Conservation (phyloP, 2,113 vertebrate genomes). For the Lanius collurio region DNA sequence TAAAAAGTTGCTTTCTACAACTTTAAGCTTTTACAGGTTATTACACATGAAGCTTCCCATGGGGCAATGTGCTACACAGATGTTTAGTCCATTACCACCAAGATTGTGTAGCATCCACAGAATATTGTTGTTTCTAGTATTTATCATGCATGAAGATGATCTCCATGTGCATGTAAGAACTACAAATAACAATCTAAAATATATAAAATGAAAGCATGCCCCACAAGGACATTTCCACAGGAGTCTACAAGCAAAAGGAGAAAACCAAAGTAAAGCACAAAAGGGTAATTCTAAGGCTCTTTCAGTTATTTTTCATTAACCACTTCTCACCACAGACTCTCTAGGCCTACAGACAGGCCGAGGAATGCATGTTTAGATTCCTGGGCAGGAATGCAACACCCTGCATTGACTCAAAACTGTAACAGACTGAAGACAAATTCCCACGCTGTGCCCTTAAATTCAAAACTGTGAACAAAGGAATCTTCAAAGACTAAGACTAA, state of each 20-base stretch:
- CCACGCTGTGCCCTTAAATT: not conserved
- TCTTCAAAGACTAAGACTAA: constrained; percentile 2
- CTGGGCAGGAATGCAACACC: not conserved
- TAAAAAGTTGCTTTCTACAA: not conserved
- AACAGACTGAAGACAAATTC: not conserved
- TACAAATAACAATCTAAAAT: not conserved
- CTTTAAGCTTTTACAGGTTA: not conserved
- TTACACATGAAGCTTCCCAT: not conserved
- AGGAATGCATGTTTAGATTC: not conserved
- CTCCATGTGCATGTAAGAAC: not conserved
- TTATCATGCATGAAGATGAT: not conserved
- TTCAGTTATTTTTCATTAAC: not conserved
- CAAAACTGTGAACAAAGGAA: not conserved
- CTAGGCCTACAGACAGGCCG: not conserved
- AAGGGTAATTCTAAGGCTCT: not conserved
- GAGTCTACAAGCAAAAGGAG: not conserved
- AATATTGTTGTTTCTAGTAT: not conserved
- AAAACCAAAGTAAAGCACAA: not conserved
- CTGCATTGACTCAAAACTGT: not conserved
- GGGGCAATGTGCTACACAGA: not conserved
- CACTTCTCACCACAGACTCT: not conserved
- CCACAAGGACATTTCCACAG: not conserved
- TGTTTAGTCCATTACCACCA: not conserved
- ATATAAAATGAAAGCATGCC: not conserved
- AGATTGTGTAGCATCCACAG: not conserved